phyloP scores from a whole-genome alignment of 2,113 vertebrate genomes.

The Siniperca knerii region DNA sequence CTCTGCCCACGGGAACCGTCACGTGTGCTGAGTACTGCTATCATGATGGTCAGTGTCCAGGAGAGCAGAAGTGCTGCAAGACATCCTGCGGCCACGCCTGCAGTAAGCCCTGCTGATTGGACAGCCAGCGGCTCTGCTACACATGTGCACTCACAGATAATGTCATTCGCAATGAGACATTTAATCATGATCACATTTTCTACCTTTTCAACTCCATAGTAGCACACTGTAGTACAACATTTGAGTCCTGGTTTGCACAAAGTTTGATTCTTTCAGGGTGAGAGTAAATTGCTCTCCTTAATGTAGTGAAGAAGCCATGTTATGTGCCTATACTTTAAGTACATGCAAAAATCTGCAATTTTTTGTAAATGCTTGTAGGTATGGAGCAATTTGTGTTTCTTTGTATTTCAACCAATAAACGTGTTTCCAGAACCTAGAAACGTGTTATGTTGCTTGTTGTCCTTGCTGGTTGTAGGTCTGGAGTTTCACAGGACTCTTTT shows the following conservation, averaged over 20 bases:
- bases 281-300: no score
- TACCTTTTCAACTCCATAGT: background rate
- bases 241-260: constrained; percentile 12
- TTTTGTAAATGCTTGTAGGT: background rate
- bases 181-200: background rate
- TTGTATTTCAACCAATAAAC: constrained; percentile 55
- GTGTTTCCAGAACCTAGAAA: constrained; percentile 3
- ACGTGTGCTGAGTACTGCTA: constrained; percentile 83
- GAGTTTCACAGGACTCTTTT: background rate
- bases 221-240: constrained; percentile 2
- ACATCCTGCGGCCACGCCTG: constrained; percentile 81
- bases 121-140: background rate
- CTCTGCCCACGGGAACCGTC: constrained; percentile 65
- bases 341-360: background rate
- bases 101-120: constrained; percentile 78
- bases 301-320: no score
- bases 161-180: background rate
- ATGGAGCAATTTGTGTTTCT: background rate
- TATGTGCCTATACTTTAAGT: constrained; percentile 2
- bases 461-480: background rate
- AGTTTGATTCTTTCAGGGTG: background rate
- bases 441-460: constrained; percentile 7
- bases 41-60: constrained; percentile 82
- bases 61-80: constrained; percentile 82
- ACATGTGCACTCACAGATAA: background rate